Evolutionary conservation across 2,888 invertebrate genomes (phyloP), one percentile per base, ranked within the genome.

Genomic region (Sphinx pinastri): DNA sequence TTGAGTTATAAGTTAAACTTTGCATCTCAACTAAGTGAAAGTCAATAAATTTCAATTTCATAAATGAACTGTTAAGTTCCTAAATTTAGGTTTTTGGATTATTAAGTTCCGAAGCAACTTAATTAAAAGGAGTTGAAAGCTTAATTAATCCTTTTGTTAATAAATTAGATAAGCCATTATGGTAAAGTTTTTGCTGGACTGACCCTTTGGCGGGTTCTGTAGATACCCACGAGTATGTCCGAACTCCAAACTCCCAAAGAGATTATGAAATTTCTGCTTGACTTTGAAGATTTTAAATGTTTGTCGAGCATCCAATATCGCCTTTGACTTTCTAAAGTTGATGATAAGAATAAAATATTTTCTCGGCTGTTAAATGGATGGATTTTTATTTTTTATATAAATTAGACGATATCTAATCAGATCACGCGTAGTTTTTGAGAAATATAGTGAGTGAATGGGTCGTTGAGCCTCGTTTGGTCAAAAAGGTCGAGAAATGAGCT

Each of bases 101-200:
- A 85, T 84, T 85, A 81, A 82, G 79, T 75, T 76, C 78, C 79
- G 75, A 81, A 80, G 81, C 78, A 79, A 81, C 80, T 85, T 84
- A 86, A 86, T 88, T 85, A 87, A 86, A 82, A 73, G 80, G 86
- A 81, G 87, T 87, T 76, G 76, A 80, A 47, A 84, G 87, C 86
- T 88, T 85, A 87, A 88, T 88, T 86, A 88, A 89, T 84, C 85
- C 85, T 81, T 87, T 88, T 85, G 85, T 87, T 83, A 78, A 77
- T 83, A 81, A 85, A 87, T 87, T 81, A 84, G 84, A 88, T 86
- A 87, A 87, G 83, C 82, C 79, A 79, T 83, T 81, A 83, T 80
- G 81, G 79, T 73, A 77, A 89, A 88, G 84, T 88, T 87, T 85
- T 79, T 77, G 80, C 79, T 68, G 75, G 75, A 78, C 81, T 85